These are phyloP conservation scores for Enteromius thamalakanensis DNA, from an alignment of 2,797 vertebrate genomes.

Conservation along the genomic window DNA sequence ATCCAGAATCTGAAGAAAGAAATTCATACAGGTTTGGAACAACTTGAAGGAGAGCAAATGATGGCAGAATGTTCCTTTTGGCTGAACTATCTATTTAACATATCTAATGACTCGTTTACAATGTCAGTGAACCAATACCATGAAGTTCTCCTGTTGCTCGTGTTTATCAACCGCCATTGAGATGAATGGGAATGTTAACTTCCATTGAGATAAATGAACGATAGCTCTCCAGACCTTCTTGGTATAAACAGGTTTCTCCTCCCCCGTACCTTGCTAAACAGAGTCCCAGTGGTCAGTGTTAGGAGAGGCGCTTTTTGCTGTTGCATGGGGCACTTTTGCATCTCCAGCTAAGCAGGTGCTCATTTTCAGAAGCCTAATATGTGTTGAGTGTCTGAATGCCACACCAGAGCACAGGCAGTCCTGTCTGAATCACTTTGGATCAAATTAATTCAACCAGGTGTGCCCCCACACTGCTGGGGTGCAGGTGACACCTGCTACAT, in stretches of 20 bases:
- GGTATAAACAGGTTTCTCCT: background rate
- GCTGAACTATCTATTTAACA: background rate
- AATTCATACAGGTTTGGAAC: background rate
- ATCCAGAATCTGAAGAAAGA: background rate
- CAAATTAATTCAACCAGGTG: slow-evolving; percentile 81
- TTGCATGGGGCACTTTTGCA: slow-evolving; percentile 45
- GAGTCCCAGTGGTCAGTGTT: slow-evolving; percentile 55
- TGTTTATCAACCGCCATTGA: background rate
- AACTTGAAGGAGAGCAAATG: background rate
- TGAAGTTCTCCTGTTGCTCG: background rate
- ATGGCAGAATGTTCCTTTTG: background rate
- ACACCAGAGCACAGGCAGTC: slow-evolving; percentile 68
- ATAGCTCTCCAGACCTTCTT: background rate
- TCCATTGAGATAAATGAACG: background rate
- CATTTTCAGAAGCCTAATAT: slow-evolving; percentile 68
- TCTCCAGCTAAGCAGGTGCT: slow-evolving; percentile 67
- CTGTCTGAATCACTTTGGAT: slow-evolving; percentile 79
- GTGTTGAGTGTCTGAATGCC: slow-evolving; percentile 49
- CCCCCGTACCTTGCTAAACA: slow-evolving; percentile 33
- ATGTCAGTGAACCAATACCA: background rate
- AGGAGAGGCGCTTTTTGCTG: slow-evolving; percentile 43
- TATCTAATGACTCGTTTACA: background rate
- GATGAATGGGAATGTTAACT: background rate
- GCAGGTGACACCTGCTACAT: slow-evolving; percentile 81
- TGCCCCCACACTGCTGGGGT: slow-evolving; percentile 70